These are phyloP conservation scores for Phodopus roborovskii DNA, from an alignment of 2,113 vertebrate genomes.

Conservation along the genomic window DNA sequence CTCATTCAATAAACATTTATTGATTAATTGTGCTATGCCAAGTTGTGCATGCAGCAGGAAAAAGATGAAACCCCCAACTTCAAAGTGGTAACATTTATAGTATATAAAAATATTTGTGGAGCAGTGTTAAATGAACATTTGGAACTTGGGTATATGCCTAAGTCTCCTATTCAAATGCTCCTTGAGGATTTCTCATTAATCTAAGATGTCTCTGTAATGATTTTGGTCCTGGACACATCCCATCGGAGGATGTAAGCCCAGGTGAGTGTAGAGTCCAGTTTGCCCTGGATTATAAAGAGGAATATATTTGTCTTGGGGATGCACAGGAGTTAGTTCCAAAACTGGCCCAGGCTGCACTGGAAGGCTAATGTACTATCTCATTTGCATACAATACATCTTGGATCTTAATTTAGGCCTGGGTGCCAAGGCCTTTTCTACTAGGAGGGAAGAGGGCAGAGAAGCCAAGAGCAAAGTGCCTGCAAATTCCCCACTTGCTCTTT, in stretches of 20 bases:
- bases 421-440: slow-evolving; percentile 51
- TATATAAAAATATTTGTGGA: slow-evolving; percentile 39
- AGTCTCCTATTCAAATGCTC: background rate
- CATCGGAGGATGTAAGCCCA: background rate
- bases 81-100: background rate
- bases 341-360: background rate
- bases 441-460: slow-evolving; percentile 39
- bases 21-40: slow-evolving; percentile 29
- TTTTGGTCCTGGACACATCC: slow-evolving; percentile 32
- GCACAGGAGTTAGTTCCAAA: background rate
- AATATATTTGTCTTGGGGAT: background rate
- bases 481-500: background rate
- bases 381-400: slow-evolving; percentile 54
- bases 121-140: background rate
- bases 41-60: slow-evolving; percentile 22
- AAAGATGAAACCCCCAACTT: slow-evolving; percentile 44
- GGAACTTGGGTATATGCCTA: background rate
- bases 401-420: slow-evolving; percentile 64
- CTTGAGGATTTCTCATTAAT: slow-evolving; percentile 21
- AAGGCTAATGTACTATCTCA: background rate
- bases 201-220: background rate
- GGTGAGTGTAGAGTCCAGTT: background rate
- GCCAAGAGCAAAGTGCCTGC: slow-evolving; percentile 50
- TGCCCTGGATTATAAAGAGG: background rate
- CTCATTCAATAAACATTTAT: slow-evolving; percentile 58